A percentile compares a stretch with the other conserved stretches of the same genome.
These are phyloP conservation scores for Euzophera pinguis DNA, from an alignment of 2,888 invertebrate species.

Conservation along the genomic window DNA sequence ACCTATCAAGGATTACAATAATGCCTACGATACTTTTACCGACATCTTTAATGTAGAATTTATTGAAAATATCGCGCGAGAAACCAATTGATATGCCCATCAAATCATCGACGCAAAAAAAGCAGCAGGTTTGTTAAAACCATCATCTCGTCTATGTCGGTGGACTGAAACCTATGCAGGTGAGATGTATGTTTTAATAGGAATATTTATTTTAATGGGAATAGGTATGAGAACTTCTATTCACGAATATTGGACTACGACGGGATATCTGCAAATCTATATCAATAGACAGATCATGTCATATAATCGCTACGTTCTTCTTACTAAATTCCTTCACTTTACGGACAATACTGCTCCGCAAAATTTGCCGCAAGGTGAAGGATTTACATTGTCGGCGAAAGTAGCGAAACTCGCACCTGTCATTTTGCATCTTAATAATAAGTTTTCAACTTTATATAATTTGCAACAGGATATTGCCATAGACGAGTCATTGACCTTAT, in stretches of 20 bases:
- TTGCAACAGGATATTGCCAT: too few relatives aligned
- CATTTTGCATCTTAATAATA: too few relatives aligned
- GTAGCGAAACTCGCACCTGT: too few relatives aligned
- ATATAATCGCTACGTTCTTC: conserved; percentile 19
- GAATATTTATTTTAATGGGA: conserved; percentile 24
- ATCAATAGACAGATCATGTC: conserved; percentile 20
- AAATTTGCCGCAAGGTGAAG: background rate
- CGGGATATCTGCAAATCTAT: conserved; percentile 22
- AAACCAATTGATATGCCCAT: background rate
- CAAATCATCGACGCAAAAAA: too few relatives aligned
- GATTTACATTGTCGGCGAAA: too few relatives aligned
- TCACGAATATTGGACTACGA: conserved; percentile 15
- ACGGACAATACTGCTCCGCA: conserved; percentile 16
- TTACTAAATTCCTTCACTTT: conserved; percentile 25
- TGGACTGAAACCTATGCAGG: too few relatives aligned
- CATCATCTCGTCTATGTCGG: background rate
- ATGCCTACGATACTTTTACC: background rate
- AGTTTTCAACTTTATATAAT: too few relatives aligned
- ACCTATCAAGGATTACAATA: background rate
- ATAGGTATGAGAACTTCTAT: conserved; percentile 17
- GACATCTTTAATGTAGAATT: background rate
- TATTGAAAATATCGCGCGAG: background rate
- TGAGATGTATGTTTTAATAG: conserved; percentile 21
- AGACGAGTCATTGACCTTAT: background rate
- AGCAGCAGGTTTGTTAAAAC: background rate